Conservation (phyloP, 1,140 invertebrate species). For the Oncopodura yosiiana region DNA sequence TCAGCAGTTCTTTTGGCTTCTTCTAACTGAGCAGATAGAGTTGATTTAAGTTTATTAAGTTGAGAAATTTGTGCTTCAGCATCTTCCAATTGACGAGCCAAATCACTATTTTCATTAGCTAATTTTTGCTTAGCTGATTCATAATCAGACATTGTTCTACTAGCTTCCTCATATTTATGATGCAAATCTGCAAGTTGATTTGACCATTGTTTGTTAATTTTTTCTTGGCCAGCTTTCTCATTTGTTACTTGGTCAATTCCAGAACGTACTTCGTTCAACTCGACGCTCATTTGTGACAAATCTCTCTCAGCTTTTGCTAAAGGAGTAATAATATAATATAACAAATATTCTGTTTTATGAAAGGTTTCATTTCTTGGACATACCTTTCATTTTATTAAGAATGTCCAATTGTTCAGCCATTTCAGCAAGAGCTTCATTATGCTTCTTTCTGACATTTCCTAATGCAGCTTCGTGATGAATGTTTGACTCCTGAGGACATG, state of each 20-base stretch:
- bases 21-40: constrained; percentile 86
- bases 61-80: constrained; percentile 93
- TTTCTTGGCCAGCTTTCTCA: constrained; percentile 91
- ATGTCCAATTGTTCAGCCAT: constrained; percentile 99
- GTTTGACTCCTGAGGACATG: no score
- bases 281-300: constrained; percentile 78
- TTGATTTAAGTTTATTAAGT: constrained; percentile 93
- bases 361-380: no score
- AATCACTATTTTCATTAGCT: constrained; percentile 90
- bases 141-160: constrained; percentile 73
- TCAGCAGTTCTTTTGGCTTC: constrained; percentile 94
- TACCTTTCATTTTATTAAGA: constrained; percentile 73
- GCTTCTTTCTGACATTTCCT: constrained; percentile 93
- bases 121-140: constrained; percentile 90
- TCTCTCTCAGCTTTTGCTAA: constrained; percentile 93
- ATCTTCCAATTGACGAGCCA: constrained; percentile 89
- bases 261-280: constrained; percentile 80
- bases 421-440: constrained; percentile 95
- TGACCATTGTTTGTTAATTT: constrained; percentile 90
- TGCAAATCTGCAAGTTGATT: constrained; percentile 90
- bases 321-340: no score
- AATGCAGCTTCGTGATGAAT: constrained; percentile 95
- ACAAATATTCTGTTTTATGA: no score
- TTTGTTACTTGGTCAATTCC: constrained; percentile 78
- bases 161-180: constrained; percentile 88